Evolutionary conservation across 2,113 vertebrate genomes (phyloP).

Genomic region (Canis aureus): DNA sequence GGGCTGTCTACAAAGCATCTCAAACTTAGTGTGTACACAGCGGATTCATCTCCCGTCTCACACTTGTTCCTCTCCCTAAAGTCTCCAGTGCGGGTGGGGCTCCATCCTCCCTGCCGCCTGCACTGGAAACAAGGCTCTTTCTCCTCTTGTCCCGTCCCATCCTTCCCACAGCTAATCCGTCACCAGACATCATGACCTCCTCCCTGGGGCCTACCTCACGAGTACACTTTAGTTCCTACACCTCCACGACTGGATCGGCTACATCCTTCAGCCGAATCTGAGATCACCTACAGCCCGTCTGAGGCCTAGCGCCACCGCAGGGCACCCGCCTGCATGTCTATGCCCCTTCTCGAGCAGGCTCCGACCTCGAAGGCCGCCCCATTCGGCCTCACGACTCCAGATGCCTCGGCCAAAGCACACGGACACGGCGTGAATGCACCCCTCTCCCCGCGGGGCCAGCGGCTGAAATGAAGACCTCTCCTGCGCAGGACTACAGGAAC

Average conservation of each 20-base stretch:
- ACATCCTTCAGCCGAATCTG: neutral
- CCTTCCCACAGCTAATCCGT: neutral
- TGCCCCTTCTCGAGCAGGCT: neutral
- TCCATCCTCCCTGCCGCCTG: neutral
- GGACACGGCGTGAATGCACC: neutral
- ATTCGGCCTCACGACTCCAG: neutral
- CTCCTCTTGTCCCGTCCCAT: too few relatives aligned
- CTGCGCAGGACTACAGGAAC: neutral
- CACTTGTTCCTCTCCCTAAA: neutral
- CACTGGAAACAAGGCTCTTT: neutral
- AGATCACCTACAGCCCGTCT: neutral
- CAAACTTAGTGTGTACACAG: neutral
- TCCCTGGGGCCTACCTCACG: neutral
- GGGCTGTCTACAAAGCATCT: neutral
- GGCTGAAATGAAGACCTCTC: neutral
- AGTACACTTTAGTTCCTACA: neutral
- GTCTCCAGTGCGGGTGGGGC: neutral
- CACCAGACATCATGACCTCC: neutral
- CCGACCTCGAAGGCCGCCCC: neutral
- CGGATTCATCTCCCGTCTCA: neutral
- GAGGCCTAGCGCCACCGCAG: neutral
- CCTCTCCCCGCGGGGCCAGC: neutral
- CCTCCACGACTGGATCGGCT: neutral
- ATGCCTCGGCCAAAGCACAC: neutral
- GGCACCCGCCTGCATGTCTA: neutral